These are phyloP conservation scores for Cygnus atratus DNA, from an alignment of 2,113 vertebrate species.

Conservation along the genomic window DNA sequence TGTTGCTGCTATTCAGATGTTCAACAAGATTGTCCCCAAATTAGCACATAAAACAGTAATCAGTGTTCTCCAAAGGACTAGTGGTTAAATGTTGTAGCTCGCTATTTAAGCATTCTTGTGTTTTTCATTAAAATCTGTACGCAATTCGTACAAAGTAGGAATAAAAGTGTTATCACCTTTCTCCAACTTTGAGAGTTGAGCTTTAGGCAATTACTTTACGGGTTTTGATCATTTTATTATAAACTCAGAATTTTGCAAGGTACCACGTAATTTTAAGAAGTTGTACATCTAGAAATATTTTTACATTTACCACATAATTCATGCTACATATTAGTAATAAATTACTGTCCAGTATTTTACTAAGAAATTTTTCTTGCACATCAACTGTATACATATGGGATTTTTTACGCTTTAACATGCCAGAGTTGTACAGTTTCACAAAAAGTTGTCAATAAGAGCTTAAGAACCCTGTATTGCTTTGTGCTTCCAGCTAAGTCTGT, in stretches of 20 bases:
- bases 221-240: background rate
- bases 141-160: background rate
- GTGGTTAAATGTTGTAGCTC: background rate
- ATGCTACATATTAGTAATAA: background rate
- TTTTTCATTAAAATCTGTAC: background rate
- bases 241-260: background rate
- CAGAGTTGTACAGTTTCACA: background rate
- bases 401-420: background rate
- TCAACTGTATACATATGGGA: background rate
- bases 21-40: background rate
- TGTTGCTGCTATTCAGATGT: background rate
- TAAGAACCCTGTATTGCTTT: background rate
- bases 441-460: background rate
- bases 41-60: background rate
- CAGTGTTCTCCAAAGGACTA: background rate
- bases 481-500: background rate
- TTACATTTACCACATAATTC: fast-evolving
- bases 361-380: background rate
- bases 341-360: background rate
- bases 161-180: background rate
- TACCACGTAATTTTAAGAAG: background rate
- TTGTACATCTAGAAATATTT: background rate
- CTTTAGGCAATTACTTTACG: background rate
- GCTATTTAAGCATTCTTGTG: background rate
- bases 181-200: background rate